These are phyloP conservation scores for Holacanthella duospinosa DNA, from an alignment of 2,888 invertebrate species.

Conservation along the genomic window DNA sequence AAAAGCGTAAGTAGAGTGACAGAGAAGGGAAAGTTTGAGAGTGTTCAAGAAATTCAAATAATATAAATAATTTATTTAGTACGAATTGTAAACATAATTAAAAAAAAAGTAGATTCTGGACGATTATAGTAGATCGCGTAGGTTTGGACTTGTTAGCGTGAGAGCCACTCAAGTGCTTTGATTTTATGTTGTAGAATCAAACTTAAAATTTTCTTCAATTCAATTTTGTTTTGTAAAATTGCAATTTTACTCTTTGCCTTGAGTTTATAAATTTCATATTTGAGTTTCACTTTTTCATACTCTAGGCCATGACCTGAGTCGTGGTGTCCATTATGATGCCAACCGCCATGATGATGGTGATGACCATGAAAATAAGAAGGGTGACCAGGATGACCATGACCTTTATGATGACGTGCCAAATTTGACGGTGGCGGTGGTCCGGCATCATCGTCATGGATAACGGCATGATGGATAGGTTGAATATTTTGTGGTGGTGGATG, in stretches of 20 bases:
- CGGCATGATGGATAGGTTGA: background rate
- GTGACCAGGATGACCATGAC: background rate
- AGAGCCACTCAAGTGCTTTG: constrained; percentile 35
- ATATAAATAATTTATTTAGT: background rate
- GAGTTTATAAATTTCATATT: constrained; percentile 36
- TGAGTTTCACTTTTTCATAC: constrained; percentile 36
- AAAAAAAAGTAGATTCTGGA: background rate
- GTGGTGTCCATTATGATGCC: constrained; percentile 7
- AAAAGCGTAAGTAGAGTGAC: too few species aligned
- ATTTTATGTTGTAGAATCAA: constrained; percentile 36
- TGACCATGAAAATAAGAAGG: background rate
- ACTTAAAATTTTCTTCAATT: constrained; percentile 35
- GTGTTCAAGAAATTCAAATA: background rate
- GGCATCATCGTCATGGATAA: background rate
- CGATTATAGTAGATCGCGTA: too few species aligned
- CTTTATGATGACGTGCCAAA: background rate
- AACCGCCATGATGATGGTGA: constrained; percentile 5
- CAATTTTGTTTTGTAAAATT: constrained; percentile 36
- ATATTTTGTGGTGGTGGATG: background rate
- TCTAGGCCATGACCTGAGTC: constrained; percentile 29
- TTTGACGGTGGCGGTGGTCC: background rate
- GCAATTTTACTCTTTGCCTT: constrained; percentile 38
- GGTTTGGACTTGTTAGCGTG: background rate
- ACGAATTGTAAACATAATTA: background rate
- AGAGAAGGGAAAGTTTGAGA: too few species aligned